Percentiles rank a stretch among this genome's conserved stretches.
These are phyloP conservation scores for Meiosimyza decipiens DNA, from an alignment of 2,888 invertebrate species.

Conservation along the genomic window DNA sequence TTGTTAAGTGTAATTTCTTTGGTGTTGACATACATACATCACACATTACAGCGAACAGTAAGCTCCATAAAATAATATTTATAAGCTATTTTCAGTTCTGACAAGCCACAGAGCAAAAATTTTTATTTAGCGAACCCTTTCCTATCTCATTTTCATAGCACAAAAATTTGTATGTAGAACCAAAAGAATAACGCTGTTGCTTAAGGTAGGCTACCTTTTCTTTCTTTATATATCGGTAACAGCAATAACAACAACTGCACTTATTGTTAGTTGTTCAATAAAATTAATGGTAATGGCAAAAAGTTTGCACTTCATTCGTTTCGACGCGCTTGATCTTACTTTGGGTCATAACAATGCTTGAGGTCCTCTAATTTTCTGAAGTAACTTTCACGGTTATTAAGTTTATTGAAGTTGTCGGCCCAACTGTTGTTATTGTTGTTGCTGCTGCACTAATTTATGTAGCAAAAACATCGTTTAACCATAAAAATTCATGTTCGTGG, in stretches of 20 bases:
- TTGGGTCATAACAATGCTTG: not conserved
- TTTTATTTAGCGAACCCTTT: too few relatives aligned
- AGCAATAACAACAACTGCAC: constrained; percentile 14
- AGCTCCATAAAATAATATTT: not conserved
- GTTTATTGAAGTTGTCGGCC: constrained; percentile 46
- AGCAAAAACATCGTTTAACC: not conserved
- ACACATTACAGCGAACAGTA: too few relatives aligned
- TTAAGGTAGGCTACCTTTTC: too few relatives aligned
- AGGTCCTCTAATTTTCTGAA: not conserved
- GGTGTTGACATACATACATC: too few relatives aligned
- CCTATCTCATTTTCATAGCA: not conserved
- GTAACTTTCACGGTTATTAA: constrained; percentile 56
- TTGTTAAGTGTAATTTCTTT: too few relatives aligned
- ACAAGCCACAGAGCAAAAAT: too few relatives aligned
- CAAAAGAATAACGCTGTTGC: too few relatives aligned
- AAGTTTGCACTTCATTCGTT: constrained; percentile 48
- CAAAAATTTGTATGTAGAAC: not conserved
- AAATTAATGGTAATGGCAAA: constrained; percentile 14
- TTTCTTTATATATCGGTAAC: not conserved
- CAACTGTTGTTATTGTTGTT: constrained; percentile 30
- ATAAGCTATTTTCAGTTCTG: constrained; percentile 7
- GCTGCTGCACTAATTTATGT: not conserved
- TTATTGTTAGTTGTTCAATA: not conserved
- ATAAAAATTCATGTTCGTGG: constrained; percentile 11
- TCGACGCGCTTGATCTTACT: constrained; percentile 11